Percentiles rank a stretch among this genome's conserved stretches.
These are phyloP conservation scores for Rhincodon typus DNA, from an alignment of 2,797 vertebrate species.

Conservation along the genomic window DNA sequence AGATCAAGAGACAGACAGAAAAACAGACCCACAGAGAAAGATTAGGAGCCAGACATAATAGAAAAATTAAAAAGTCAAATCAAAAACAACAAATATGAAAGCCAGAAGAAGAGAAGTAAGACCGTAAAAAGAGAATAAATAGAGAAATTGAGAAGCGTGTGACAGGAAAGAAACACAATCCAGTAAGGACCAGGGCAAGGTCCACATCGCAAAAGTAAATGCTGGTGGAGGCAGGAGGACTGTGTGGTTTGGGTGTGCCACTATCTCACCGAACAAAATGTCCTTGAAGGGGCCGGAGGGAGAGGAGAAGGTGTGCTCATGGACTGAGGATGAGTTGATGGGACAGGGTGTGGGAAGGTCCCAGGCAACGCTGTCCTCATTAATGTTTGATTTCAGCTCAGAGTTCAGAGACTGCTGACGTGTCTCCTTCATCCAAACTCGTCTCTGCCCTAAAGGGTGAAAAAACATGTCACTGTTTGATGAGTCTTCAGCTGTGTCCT, in stretches of 20 bases:
- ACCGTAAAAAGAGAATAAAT: background rate
- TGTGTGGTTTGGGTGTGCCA: no score
- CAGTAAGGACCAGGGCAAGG: no score
- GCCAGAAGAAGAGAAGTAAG: background rate
- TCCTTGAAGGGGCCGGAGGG: no score
- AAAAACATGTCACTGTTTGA: conserved; percentile 3
- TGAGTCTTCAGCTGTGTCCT: background rate
- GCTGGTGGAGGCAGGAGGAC: no score
- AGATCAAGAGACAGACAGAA: background rate
- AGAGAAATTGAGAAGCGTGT: background rate
- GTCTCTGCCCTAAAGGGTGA: conserved; percentile 6
- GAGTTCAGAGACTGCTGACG: background rate
- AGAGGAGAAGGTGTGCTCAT: no score
- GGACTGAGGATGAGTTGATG: background rate
- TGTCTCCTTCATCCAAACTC: background rate
- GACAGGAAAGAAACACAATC: background rate
- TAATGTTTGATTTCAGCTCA: background rate
- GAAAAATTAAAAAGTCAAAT: background rate
- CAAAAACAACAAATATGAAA: background rate
- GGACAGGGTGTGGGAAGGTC: background rate
- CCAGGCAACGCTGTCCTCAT: background rate
- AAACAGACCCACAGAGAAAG: background rate
- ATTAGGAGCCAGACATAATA: background rate
- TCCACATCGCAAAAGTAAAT: background rate
- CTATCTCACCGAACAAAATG: no score